A percentile compares a stretch with the other conserved stretches of the same genome.
These are phyloP conservation scores for Linnaemya vulpina DNA, from an alignment of 2,888 invertebrate genomes.

Conservation along the genomic window DNA sequence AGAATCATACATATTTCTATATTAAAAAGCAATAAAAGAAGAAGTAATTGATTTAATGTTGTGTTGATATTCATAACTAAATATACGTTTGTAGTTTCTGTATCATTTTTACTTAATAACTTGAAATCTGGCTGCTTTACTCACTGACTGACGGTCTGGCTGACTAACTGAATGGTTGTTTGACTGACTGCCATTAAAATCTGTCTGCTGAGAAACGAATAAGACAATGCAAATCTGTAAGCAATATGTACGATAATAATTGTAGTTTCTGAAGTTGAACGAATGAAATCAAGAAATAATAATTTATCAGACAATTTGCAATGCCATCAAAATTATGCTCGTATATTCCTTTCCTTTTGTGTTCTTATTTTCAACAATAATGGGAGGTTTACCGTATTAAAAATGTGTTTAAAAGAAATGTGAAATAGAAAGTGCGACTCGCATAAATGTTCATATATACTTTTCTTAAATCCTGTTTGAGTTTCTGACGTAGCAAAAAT, in stretches of 20 bases:
- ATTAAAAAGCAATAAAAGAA: constrained; percentile 63
- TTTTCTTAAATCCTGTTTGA: no score
- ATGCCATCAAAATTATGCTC: constrained; percentile 48
- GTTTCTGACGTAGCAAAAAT: no score
- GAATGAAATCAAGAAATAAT: constrained; percentile 1
- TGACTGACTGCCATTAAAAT: constrained; percentile 31
- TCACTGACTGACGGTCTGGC: constrained; percentile 4
- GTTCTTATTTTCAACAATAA: not conserved
- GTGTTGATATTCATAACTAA: constrained; percentile 49
- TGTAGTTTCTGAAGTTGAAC: constrained; percentile 19
- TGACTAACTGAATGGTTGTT: constrained; percentile 21
- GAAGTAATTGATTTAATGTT: constrained; percentile 67
- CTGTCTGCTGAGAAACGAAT: constrained; percentile 19
- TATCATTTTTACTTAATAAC: not conserved
- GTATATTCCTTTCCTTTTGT: constrained; percentile 3
- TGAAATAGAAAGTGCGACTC: not conserved
- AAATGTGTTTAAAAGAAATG: not conserved
- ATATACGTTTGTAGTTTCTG: constrained; percentile 42
- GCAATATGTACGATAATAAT: constrained; percentile 33
- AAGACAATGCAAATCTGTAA: constrained; percentile 9
- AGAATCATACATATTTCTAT: constrained; percentile 4
- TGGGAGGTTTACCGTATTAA: not conserved
- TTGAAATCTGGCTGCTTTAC: not conserved
- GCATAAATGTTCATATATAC: no score
- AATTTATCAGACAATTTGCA: constrained; percentile 57